Conservation (phyloP, 2,888 invertebrate species). For the Limnephilus auricula region DNA sequence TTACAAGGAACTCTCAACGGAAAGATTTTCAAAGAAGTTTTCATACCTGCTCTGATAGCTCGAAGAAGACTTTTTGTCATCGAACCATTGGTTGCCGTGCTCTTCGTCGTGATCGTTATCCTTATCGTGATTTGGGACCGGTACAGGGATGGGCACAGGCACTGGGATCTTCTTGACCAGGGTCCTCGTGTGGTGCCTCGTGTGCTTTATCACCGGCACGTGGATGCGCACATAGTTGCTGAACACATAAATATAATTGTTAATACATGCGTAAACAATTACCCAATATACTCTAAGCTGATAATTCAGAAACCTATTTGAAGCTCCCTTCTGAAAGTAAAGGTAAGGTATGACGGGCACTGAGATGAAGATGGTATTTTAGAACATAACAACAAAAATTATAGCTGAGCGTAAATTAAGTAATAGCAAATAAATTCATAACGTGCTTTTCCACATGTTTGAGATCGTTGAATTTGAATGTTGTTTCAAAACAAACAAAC, state of each 20-base stretch:
- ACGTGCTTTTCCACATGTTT: no score
- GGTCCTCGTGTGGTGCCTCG: conserved; percentile 62
- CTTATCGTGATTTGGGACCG: conserved; percentile 53
- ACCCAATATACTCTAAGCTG: not conserved
- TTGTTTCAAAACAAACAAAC: no score
- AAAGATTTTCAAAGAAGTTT: not conserved
- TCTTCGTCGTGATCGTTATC: not conserved
- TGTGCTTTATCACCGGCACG: conserved; percentile 63
- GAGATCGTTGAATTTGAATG: no score
- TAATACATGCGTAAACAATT: not conserved
- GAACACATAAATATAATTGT: conserved; percentile 23
- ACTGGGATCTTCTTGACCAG: conserved; percentile 64
- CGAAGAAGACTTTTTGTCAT: not conserved
- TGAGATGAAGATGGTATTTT: not conserved
- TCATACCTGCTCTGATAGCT: not conserved
- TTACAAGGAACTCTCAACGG: not conserved
- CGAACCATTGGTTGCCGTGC: not conserved
- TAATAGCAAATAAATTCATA: no score
- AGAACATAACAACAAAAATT: no score
- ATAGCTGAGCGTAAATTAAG: no score
- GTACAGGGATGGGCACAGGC: conserved; percentile 64
- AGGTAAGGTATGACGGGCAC: not conserved
- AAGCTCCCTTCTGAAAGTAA: not conserved
- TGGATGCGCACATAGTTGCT: conserved; percentile 64
- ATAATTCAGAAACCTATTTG: not conserved